phyloP scores from a whole-genome alignment of 2,888 invertebrate species.

The Meloe dianella region DNA sequence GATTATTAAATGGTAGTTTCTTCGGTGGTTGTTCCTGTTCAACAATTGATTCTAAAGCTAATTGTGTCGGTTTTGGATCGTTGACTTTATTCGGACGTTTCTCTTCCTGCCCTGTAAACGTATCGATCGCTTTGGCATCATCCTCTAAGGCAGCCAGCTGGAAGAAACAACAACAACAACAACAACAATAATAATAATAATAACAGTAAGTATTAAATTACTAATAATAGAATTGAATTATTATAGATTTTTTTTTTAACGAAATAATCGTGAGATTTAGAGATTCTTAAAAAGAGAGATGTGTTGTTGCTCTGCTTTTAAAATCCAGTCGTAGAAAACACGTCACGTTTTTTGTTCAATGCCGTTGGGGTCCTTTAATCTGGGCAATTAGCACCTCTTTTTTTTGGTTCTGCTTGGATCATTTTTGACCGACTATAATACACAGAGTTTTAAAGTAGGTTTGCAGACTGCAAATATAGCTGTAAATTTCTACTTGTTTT shows the following conservation, averaged over 20 bases:
- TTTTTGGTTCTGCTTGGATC: background rate
- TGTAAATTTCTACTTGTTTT: background rate
- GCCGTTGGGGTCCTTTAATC: background rate
- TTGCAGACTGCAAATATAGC: constrained; percentile 3
- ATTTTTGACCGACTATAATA: background rate
- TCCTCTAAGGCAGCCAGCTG: constrained; percentile 57
- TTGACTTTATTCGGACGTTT: constrained; percentile 65
- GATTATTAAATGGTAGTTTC: constrained; percentile 59
- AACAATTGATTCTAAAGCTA: constrained; percentile 71
- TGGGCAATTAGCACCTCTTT: constrained; percentile 3
- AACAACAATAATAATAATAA: constrained; percentile 17
- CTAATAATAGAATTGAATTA: background rate
- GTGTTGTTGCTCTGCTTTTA: constrained; percentile 1
- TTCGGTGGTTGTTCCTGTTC: constrained; percentile 67
- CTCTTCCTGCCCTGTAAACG: constrained; percentile 63
- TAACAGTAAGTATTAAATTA: background rate
- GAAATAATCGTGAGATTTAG: background rate
- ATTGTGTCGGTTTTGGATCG: constrained; percentile 70
- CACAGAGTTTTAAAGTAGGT: background rate
- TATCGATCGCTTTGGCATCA: constrained; percentile 71
- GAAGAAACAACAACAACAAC: too few species aligned
- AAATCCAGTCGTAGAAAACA: background rate
- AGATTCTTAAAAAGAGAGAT: background rate
- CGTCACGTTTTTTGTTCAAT: background rate
- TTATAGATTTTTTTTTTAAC: too few species aligned